Percentiles rank a stretch among this genome's conserved stretches.
Conservation (phyloP, 2,888 invertebrate genomes). For the Imbricaverruca yamaguchii region DNA sequence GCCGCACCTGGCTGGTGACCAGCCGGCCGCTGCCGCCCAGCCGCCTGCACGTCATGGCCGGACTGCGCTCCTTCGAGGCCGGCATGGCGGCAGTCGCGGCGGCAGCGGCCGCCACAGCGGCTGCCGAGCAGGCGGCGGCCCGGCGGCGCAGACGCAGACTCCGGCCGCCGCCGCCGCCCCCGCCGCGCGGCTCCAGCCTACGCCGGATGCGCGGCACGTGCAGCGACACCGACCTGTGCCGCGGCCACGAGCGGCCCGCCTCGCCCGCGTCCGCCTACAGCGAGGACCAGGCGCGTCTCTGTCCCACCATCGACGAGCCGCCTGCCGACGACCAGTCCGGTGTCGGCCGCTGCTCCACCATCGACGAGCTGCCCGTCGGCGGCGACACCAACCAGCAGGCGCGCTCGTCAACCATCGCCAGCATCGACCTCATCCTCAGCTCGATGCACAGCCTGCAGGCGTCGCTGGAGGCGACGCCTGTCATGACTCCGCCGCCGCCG, state of each 20-base stretch:
- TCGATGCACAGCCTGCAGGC: conserved; percentile 15
- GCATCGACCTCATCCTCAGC: conserved; percentile 13
- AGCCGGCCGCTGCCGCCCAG: conserved; percentile 16
- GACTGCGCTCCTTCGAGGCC: conserved; percentile 18
- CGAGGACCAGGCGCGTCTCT: not conserved
- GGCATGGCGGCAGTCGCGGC: not conserved
- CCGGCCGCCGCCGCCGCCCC: not conserved
- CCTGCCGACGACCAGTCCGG: no score
- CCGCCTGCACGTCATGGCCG: conserved; percentile 1
- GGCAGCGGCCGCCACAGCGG: not conserved
- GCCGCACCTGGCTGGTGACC: conserved; percentile 16
- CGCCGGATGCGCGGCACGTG: conserved; percentile 2
- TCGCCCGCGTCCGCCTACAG: conserved; percentile 3
- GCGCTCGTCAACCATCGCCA: not conserved
- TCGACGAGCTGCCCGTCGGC: no score
- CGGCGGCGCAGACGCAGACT: not conserved
- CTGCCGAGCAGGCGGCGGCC: not conserved
- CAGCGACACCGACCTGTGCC: not conserved
- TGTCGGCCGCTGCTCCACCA: no score
- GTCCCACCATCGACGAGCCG: no score
- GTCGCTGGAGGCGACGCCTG: not conserved
- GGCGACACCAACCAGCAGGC: no score
- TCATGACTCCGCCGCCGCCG: not conserved
- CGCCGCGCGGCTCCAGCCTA: conserved; percentile 2
- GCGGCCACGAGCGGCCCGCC: not conserved